Evolutionary conservation across 2,888 invertebrate species (phyloP), one percentile per base, ranked within the genome.

Genomic region (Eustalomyia histrio): DNA sequence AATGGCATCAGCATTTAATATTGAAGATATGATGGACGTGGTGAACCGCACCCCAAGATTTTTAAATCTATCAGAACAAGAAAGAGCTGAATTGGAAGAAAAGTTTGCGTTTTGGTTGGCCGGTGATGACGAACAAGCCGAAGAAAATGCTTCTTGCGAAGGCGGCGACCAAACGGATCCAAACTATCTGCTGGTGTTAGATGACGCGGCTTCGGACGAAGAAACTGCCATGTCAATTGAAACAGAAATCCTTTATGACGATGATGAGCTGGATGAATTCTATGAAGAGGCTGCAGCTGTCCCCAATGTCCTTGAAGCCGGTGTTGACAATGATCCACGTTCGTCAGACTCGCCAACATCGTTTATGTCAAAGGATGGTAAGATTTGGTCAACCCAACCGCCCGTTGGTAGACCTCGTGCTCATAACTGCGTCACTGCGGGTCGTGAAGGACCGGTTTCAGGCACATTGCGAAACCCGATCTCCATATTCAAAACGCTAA

Each of bases 261-360:
- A 14, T 5, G 55, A 55, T 43, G 29, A 39, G 33, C 33, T 33
- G 4, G 33, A 57, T 47, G 29, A 58, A 18, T 35, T 65, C 10
- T 68, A 68, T 50, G 58, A 69, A 29, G 68, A 47, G 12, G 58
- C 58, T 69, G 33, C 68, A 69, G 58, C 58, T 58, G 7, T 55
- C 16, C 43, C 29, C 6, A 58, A 58, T n/a, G n/a, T n/a, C n/a
- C n/a, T n/a, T n/a, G n/a, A n/a, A n/a, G n/a, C n/a, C n/a, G n/a
- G n/a, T 29, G 68, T 14, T 24, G 12, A 57, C 57, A 47, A 69
- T 35, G 50, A 33, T 4, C 33, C 33, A 33, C 4, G 33, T 33
- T 10, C 35, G 52, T 71, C 18, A 14, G 17, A 50, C 47, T 35
- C 33, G 50, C 50, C 8, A 12, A 57, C 17, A 53, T 53, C 53